phyloP scores from a whole-genome alignment of 2,113 vertebrate genomes.

The Mellivora capensis region DNA sequence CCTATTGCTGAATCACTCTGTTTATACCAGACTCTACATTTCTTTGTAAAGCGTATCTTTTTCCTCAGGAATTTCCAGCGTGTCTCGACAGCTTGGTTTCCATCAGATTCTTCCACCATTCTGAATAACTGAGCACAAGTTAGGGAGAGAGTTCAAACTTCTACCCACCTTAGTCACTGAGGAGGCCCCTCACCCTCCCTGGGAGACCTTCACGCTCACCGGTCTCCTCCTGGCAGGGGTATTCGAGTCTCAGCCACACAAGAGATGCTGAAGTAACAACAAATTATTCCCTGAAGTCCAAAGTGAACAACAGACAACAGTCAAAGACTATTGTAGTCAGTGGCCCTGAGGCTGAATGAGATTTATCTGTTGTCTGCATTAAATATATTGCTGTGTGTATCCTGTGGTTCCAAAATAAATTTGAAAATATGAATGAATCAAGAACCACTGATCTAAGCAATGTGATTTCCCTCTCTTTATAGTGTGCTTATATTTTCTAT shows the following conservation, averaged over 20 bases:
- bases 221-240: not conserved
- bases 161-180: too few relatives aligned
- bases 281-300: not conserved
- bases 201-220: not conserved
- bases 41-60: not conserved
- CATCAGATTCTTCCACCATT: not conserved
- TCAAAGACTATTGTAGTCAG: not conserved
- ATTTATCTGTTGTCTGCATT: not conserved
- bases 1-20: not conserved
- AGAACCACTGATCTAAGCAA: not conserved
- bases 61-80: not conserved
- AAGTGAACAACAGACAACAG: not conserved
- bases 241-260: not conserved
- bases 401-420: not conserved
- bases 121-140: not conserved
- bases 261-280: not conserved
- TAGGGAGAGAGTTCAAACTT: not conserved
- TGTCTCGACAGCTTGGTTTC: not conserved
- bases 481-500: not conserved
- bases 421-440: slow-evolving; percentile 1
- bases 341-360: not conserved
- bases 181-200: not conserved
- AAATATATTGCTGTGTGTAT: not conserved
- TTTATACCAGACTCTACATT: not conserved
- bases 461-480: not conserved